A percentile compares a stretch with the other conserved stretches of the same genome.
Evolutionary conservation across 2,888 invertebrate species (phyloP).

Genomic region (Carpatolechia fugitivella): DNA sequence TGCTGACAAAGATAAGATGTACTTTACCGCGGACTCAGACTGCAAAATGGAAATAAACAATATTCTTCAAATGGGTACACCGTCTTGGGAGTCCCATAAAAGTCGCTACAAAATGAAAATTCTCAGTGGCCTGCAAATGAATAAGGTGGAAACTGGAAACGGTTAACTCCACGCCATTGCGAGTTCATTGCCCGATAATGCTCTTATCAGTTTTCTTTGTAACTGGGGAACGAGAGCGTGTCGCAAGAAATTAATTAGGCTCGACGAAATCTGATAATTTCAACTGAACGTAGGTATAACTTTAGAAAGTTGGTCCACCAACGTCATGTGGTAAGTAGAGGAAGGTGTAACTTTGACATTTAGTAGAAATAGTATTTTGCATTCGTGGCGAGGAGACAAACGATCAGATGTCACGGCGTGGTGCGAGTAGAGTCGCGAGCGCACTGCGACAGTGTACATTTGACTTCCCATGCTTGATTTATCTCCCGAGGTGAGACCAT

Average conservation of each 20-base stretch:
- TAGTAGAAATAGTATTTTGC: slow-evolving; percentile 21
- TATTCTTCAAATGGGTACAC: background rate
- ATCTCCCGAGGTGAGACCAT: slow-evolving; percentile 46
- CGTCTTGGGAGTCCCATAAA: background rate
- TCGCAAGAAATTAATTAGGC: slow-evolving; percentile 54
- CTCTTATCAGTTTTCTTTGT: slow-evolving; percentile 67
- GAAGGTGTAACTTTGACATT: slow-evolving; percentile 17
- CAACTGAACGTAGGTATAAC: background rate
- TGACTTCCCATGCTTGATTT: slow-evolving; percentile 56
- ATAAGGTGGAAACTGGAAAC: background rate
- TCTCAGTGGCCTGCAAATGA: background rate
- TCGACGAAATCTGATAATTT: slow-evolving; percentile 35
- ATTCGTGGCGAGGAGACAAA: slow-evolving; percentile 28
- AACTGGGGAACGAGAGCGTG: slow-evolving; percentile 47
- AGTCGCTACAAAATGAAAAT: background rate
- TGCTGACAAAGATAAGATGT: background rate
- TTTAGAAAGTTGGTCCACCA: background rate
- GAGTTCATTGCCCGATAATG: slow-evolving; percentile 67
- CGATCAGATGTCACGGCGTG: slow-evolving; percentile 45
- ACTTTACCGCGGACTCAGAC: background rate
- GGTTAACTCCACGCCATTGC: slow-evolving; percentile 29
- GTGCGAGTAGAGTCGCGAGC: slow-evolving; percentile 26
- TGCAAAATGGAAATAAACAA: background rate
- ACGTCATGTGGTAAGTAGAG: background rate
- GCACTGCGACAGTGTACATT: slow-evolving; percentile 31